These are phyloP conservation scores for Eciton burchellii DNA, from an alignment of 1,140 invertebrate species.

Conservation along the genomic window DNA sequence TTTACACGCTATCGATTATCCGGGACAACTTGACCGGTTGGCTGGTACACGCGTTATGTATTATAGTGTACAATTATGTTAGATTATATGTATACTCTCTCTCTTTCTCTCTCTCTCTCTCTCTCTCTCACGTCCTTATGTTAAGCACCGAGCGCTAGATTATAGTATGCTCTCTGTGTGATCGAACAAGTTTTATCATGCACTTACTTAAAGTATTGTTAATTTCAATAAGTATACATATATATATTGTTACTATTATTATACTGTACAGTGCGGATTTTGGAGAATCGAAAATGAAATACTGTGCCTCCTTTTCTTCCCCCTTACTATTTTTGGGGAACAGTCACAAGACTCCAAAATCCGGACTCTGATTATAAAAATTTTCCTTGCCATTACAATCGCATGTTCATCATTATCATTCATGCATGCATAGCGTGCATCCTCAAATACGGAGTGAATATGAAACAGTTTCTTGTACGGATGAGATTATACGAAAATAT, in stretches of 20 bases:
- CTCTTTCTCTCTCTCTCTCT: too few relatives aligned
- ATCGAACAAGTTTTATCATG: slow-evolving; percentile 34
- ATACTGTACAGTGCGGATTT: slow-evolving; percentile 1
- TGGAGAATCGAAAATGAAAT: neutral
- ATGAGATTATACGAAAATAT: neutral
- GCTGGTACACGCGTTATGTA: slow-evolving; percentile 32
- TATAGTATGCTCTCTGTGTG: slow-evolving; percentile 18
- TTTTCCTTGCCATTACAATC: neutral
- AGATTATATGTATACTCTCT: neutral
- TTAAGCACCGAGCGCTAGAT: slow-evolving; percentile 23
- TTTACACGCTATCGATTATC: slow-evolving; percentile 60
- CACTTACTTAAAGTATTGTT: slow-evolving; percentile 46
- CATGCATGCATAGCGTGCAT: neutral
- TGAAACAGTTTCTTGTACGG: neutral
- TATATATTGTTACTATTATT: slow-evolving; percentile 27
- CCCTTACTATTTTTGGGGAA: neutral
- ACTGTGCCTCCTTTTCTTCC: neutral
- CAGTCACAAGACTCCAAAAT: neutral
- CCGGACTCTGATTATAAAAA: neutral
- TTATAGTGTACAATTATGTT: slow-evolving; percentile 42
- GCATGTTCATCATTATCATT: neutral
- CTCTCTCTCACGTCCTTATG: slow-evolving; percentile 19
- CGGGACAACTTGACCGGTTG: neutral
- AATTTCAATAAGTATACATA: neutral
- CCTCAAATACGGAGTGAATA: neutral